Evolutionary conservation across 2,113 vertebrate species (phyloP).

Genomic region (Misgurnus anguillicaudatus): DNA sequence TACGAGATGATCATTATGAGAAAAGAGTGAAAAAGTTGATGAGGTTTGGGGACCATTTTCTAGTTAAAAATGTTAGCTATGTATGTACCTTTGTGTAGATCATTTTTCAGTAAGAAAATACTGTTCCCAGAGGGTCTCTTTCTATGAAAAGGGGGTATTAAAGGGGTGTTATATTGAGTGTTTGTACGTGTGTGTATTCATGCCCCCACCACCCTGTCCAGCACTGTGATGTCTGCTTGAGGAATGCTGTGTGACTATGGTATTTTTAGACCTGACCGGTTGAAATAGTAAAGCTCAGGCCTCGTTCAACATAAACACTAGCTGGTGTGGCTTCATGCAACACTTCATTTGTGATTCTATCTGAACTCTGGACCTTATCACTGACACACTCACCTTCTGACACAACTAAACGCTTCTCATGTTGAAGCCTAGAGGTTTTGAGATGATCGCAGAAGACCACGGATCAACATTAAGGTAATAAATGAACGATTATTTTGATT

Average conservation of each 20-base stretch:
- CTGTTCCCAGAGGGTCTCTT: slow-evolving; percentile 5
- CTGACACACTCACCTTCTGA: slow-evolving; percentile 30
- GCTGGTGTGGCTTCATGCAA: slow-evolving; percentile 69
- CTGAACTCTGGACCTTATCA: slow-evolving; percentile 16
- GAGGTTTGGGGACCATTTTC: neutral
- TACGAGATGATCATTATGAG: neutral
- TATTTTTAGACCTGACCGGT: slow-evolving; percentile 88
- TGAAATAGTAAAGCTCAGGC: slow-evolving; percentile 75
- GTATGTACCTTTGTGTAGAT: neutral
- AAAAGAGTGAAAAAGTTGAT: neutral
- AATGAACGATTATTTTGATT: neutral
- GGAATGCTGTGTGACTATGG: slow-evolving; percentile 83
- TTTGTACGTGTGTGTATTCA: slow-evolving; percentile 34
- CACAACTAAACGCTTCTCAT: neutral
- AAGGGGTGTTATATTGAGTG: slow-evolving; percentile 24
- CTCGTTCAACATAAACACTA: slow-evolving; percentile 83
- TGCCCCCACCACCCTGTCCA: slow-evolving; percentile 4
- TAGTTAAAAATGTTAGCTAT: neutral
- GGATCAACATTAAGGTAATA: slow-evolving; percentile 70
- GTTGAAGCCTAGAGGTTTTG: slow-evolving; percentile 52
- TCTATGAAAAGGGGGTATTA: slow-evolving; percentile 29
- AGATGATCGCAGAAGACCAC: slow-evolving; percentile 69
- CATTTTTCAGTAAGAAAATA: neutral
- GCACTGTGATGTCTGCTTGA: slow-evolving; percentile 60
- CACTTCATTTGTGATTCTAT: slow-evolving; percentile 57